Conservation (phyloP, 1,140 invertebrate species). For the Sipha flava region DNA sequence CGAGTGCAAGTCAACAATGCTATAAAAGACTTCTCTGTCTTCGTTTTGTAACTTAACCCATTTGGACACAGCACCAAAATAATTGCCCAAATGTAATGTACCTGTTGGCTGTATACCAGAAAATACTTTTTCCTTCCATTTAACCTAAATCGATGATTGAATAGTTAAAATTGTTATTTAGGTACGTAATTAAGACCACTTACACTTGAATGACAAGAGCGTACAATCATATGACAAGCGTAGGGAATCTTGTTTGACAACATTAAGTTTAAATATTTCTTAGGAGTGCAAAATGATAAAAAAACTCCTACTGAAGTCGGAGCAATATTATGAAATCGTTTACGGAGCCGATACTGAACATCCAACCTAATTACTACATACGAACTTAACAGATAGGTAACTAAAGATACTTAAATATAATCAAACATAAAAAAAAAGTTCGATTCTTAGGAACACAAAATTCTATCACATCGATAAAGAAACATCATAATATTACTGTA, state of each 20-base stretch:
- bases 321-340: no score
- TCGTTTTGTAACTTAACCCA: slow-evolving; percentile 77
- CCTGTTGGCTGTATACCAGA: slow-evolving; percentile 97
- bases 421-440: no score
- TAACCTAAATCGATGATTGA: not conserved
- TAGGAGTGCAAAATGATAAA: not conserved
- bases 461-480: no score
- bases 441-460: no score
- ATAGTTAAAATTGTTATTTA: not conserved
- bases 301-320: no score
- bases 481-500: no score
- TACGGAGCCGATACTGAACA: no score
- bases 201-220: slow-evolving; percentile 16
- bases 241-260: not conserved
- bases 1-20: slow-evolving; percentile 91
- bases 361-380: no score
- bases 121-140: slow-evolving; percentile 50
- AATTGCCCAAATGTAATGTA: slow-evolving; percentile 89
- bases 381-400: no score
- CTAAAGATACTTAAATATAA: no score
- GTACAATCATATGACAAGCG: not conserved
- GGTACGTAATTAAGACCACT: not conserved
- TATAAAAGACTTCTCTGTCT: slow-evolving; percentile 62
- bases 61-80: slow-evolving; percentile 82
- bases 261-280: not conserved